These are phyloP conservation scores for Salarias fasciatus DNA, from an alignment of 2,797 vertebrate genomes.

Conservation along the genomic window DNA sequence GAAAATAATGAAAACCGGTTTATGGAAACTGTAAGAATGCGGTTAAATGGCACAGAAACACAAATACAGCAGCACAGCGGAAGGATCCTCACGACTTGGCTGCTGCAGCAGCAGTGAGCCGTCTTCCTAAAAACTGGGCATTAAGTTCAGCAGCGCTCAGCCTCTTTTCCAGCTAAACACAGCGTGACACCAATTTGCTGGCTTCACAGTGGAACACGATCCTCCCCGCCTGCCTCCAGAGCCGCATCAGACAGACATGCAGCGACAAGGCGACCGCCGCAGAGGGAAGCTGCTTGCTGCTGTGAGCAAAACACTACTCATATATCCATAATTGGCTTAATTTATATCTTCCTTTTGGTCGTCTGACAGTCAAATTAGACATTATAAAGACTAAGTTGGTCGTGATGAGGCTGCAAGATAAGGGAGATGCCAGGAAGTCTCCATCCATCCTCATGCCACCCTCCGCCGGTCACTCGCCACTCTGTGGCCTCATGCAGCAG, in stretches of 20 bases:
- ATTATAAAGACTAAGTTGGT: conserved; percentile 23
- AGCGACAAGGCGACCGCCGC: conserved; percentile 28
- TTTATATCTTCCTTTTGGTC: conserved; percentile 49
- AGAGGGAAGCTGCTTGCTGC: conserved; percentile 42
- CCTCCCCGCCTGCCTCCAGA: conserved; percentile 30
- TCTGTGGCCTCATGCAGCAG: background rate
- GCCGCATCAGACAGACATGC: conserved; percentile 11
- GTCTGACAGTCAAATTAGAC: conserved; percentile 58
- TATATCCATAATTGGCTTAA: conserved; percentile 51
- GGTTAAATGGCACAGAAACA: no score
- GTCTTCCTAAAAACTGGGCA: conserved; percentile 28
- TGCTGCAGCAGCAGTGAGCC: conserved; percentile 19
- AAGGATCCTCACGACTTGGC: conserved; percentile 17
- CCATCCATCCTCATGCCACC: conserved; percentile 26
- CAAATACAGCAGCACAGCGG: background rate
- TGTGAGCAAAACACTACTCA: conserved; percentile 51
- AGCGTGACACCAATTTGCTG: conserved; percentile 43
- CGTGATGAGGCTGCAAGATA: background rate
- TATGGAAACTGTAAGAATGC: no score
- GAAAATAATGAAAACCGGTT: no score
- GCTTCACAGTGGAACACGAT: conserved; percentile 31
- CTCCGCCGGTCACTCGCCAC: conserved; percentile 38
- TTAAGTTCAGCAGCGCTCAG: conserved; percentile 34
- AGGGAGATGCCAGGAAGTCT: background rate
- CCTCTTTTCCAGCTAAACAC: conserved; percentile 15